Evolutionary conservation across 1,140 invertebrate species (phyloP), one percentile per base, ranked within the genome.

Genomic region (Prorops nasuta): DNA sequence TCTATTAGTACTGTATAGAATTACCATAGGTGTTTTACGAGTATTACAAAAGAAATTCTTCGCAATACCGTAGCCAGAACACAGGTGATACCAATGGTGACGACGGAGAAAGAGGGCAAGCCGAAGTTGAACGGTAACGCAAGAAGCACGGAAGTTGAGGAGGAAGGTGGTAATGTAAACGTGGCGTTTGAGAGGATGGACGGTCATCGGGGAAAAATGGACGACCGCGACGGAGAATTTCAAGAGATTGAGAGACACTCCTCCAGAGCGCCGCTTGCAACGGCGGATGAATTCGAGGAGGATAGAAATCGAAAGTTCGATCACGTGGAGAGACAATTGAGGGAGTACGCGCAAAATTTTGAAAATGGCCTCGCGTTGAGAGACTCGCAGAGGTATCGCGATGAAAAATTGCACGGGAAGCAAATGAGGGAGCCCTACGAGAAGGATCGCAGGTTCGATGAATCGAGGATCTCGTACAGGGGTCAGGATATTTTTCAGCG

Each of bases 401-500:
- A 66, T n/a, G 58, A 62, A 31, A 39, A 14, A 7, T 42, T 22
- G 18, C 44, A 44, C 22, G 36, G 28, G 7, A 44, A 22, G n/a
- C 22, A 22, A 46, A 1, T 18, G 17, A 42, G 38, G 9, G 40
- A 52, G 2, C 53, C 44, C 20, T 45, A 32, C 28, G 56, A 49
- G 12, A 38, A 14, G 14, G 39, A 45, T 22, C 50, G 51, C 36
- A 41, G 45, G 18, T 17, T 41, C 16, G 55, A 67, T 1, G 35
- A 64, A n/a, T 44, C 55, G 10, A 58, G 50, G 9, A 39, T 54
- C 14, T 46, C 38, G 14, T 66, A 66, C 24, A 56, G 60, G 9
- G 38, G 34, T 44, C 68, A 66, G 3, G 72, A 76, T 37, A 65
- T 69, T 39, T 72, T 72, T 49, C 67, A 71, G 46, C 65, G 72